Conservation (phyloP, 2,797 vertebrate genomes). For the Taenioides sp. region DNA sequence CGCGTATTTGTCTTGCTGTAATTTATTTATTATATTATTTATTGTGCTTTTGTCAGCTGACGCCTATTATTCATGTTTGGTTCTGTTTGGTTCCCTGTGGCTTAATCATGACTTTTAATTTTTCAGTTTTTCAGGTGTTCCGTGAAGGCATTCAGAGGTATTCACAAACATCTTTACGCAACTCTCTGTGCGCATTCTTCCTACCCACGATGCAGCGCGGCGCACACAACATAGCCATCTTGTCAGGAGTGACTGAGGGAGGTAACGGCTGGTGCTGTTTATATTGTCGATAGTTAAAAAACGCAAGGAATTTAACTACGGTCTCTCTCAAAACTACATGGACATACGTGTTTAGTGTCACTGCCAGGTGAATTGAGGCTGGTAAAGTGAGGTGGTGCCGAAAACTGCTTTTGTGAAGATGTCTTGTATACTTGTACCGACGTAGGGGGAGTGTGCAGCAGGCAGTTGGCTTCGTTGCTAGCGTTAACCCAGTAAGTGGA, state of each 20-base stretch:
- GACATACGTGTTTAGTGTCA: constrained; percentile 18
- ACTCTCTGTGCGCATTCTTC: constrained; percentile 53
- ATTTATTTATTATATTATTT: background rate
- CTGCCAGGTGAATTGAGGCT: constrained; percentile 16
- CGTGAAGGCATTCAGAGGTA: constrained; percentile 39
- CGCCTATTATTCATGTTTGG: background rate
- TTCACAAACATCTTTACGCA: constrained; percentile 61
- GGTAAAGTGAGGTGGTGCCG: constrained; percentile 17
- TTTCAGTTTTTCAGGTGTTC: background rate
- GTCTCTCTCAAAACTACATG: constrained; percentile 9
- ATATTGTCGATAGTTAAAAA: constrained; percentile 53
- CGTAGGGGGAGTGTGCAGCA: constrained; percentile 80
- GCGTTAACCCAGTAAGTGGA: constrained; percentile 71
- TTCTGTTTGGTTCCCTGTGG: background rate
- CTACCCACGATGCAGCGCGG: constrained; percentile 77
- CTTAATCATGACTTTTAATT: background rate
- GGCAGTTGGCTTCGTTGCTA: constrained; percentile 65
- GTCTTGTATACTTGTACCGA: constrained; percentile 83
- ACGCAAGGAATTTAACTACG: constrained; percentile 28
- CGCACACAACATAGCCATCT: constrained; percentile 81
- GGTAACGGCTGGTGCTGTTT: constrained; percentile 61
- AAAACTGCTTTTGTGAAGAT: constrained; percentile 66
- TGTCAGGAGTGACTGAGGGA: constrained; percentile 75
- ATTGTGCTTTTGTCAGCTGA: background rate
- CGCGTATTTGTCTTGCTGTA: too few species aligned